Conservation (phyloP, 2,797 vertebrate species). For the Arctocebus calabarensis region DNA sequence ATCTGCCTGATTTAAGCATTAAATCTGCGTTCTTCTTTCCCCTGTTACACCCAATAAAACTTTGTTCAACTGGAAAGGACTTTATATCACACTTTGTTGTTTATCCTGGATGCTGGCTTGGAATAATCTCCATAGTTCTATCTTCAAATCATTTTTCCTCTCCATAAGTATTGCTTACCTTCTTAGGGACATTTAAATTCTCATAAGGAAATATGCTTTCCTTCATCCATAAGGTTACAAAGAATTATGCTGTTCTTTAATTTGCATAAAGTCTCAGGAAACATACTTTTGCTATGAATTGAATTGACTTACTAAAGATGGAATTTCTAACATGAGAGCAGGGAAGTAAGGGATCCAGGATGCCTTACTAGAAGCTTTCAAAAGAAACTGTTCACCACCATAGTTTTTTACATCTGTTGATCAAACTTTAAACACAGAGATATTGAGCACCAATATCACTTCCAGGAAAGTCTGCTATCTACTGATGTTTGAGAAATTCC, state of each 20-base stretch:
- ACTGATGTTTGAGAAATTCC: constrained; percentile 19
- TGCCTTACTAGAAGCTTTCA: neutral
- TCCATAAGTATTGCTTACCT: neutral
- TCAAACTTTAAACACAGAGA: constrained; percentile 26
- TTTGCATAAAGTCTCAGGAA: constrained; percentile 42
- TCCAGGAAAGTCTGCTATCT: neutral
- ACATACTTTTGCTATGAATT: neutral
- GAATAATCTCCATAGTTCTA: constrained; percentile 35
- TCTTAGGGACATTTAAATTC: constrained; percentile 53
- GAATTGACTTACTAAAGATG: neutral
- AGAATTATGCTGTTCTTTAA: constrained; percentile 43
- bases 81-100: constrained; percentile 5
- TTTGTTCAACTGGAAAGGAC: neutral
- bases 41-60: neutral
- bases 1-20: neutral
- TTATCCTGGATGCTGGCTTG: neutral
- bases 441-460: neutral
- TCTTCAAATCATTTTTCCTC: constrained; percentile 39
- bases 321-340: constrained; percentile 37
- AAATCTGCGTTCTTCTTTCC: neutral
- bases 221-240: neutral
- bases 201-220: constrained; percentile 40
- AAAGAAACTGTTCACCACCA: constrained; percentile 3
- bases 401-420: neutral
- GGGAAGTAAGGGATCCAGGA: neutral